Base-by-base conservation (phyloP, 64 coral and sea anemone species). In the Montipora cactus region DNA sequence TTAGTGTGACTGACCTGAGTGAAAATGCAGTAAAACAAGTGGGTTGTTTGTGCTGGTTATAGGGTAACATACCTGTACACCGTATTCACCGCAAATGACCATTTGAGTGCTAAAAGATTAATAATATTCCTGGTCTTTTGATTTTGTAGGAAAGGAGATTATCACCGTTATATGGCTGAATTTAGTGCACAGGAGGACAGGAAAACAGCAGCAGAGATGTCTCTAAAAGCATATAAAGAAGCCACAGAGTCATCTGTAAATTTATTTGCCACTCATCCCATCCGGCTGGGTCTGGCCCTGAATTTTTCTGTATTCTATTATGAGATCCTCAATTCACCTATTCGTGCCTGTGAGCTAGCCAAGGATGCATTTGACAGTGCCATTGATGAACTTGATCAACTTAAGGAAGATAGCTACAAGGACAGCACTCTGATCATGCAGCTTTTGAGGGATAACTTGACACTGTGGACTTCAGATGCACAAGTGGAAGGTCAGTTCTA, bases 401-500 rank as follows among this genome's bases (percentile, higher is more conserved):
- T 98, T 5, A 80, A 80, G 37, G 96, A 98, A 22, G 93, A 91
- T 57, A 76, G 46, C 9, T 98, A 98, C 84, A 98, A 98, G 68
- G 96, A 98, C 84, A 98, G 96, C 85, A 98, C 96, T 1, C 88
- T 98, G 81, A 98, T 98, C 57, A 98, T 98, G 96, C 96, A 98
- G 84, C 93, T 98, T 58, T 84, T 98, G 1, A 94, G 96, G 83
- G 96, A 98, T 81, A 98, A 98, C 91, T 90, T 98, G 86, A 98
- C 96, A 16, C 72, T 98, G 5, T 98, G 96, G 96, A 95, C 93
- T 46, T 91, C 74, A 4, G 96, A 95, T 23, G 75, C 87, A 12
- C 77, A 74, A 59, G 81, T 69, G 61, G 95, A 92, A 44, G 90
- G 79, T 76, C n/a, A 91, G 76, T 87, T 37, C 53, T 0, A 57